These are phyloP conservation scores for Polypedilum pembai DNA, from an alignment of 1,140 invertebrate species.

Conservation along the genomic window DNA sequence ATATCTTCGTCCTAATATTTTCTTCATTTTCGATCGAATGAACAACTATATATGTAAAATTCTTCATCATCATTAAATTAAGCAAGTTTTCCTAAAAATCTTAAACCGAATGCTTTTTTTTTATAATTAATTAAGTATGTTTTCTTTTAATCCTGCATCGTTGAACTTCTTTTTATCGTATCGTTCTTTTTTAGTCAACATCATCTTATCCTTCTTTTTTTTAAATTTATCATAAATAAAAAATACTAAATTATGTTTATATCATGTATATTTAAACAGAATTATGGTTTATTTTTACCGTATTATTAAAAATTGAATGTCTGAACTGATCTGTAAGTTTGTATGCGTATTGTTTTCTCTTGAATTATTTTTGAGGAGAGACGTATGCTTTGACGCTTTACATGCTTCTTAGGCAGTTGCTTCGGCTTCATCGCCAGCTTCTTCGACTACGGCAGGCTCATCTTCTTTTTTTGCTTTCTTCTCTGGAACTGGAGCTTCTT, in stretches of 20 bases:
- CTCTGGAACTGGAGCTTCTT: background rate
- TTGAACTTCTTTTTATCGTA: background rate
- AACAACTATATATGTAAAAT: slow-evolving; percentile 7
- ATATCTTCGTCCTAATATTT: background rate
- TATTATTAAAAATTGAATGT: slow-evolving; percentile 11
- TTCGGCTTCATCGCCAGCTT: background rate
- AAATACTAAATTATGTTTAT: slow-evolving; percentile 15
- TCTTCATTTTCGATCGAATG: background rate
- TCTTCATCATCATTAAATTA: slow-evolving; percentile 7
- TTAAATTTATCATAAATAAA: slow-evolving; percentile 20
- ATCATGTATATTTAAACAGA: slow-evolving; percentile 13
- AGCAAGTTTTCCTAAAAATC: slow-evolving; percentile 8
- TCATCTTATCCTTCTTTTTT: background rate
- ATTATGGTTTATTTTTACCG: background rate
- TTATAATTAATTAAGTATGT: background rate
- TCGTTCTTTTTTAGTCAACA: background rate
- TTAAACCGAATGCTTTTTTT: background rate
- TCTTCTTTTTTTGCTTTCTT: background rate
- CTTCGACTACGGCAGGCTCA: background rate
- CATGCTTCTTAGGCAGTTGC: background rate
- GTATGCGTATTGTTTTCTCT: background rate
- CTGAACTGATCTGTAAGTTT: background rate
- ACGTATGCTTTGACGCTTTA: background rate
- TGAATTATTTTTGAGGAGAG: background rate
- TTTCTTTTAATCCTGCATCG: background rate